A percentile compares a stretch with the other conserved stretches of the same genome.
Evolutionary conservation across 2,888 invertebrate genomes (phyloP).

Genomic region (Malacosoma neustria): DNA sequence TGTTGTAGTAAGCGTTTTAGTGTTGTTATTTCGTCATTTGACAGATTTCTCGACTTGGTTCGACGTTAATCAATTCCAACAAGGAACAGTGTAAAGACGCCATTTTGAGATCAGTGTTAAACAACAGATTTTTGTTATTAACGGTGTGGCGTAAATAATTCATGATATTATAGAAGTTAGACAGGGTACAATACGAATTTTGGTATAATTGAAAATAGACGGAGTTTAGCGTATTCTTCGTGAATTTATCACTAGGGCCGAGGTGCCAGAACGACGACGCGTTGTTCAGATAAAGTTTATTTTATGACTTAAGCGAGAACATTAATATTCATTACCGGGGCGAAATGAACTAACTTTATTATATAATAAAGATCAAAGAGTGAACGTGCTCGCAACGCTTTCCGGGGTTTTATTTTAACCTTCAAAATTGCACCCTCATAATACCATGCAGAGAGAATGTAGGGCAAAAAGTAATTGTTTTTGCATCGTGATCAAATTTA

Average conservation of each 20-base stretch:
- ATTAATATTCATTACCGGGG: slow-evolving; percentile 70
- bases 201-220: slow-evolving; percentile 62
- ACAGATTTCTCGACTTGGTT: not conserved
- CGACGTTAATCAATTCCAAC: not conserved
- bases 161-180: slow-evolving; percentile 54
- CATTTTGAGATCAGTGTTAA: slow-evolving; percentile 24
- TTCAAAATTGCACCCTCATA: slow-evolving; percentile 12
- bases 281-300: slow-evolving; percentile 67
- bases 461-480: not conserved
- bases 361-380: slow-evolving; percentile 65
- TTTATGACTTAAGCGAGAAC: slow-evolving; percentile 68
- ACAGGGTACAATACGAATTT: slow-evolving; percentile 52
- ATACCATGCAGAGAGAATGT: not conserved
- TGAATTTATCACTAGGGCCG: slow-evolving; percentile 56
- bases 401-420: slow-evolving; percentile 24
- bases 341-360: slow-evolving; percentile 70
- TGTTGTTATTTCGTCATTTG: not conserved
- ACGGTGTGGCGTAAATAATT: slow-evolving; percentile 45
- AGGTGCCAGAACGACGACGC: slow-evolving; percentile 49
- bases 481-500: no score
- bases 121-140: slow-evolving; percentile 40
- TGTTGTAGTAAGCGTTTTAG: no score
- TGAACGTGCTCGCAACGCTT: slow-evolving; percentile 25
- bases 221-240: slow-evolving; percentile 60
- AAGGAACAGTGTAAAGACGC: not conserved